Conservation (phyloP, 2,113 vertebrate species). For the Vidua chalybeata region DNA sequence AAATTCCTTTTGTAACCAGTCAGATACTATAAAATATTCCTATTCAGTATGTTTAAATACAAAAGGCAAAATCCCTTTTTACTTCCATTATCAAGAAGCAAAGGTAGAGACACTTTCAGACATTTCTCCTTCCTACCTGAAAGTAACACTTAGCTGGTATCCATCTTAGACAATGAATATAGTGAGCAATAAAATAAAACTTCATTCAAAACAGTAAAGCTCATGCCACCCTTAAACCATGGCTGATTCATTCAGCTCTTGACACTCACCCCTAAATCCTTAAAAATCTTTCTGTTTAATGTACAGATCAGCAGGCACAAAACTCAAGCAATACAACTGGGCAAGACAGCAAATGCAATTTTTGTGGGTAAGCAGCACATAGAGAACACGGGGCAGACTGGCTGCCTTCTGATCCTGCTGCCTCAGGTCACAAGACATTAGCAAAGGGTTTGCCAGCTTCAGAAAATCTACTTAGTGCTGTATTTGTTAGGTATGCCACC, state of each 20-base stretch:
- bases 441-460: not conserved
- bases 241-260: not conserved
- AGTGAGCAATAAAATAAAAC: not conserved
- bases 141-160: not conserved
- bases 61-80: not conserved
- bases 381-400: accelerated
- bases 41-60: not conserved
- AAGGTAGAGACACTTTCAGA: not conserved
- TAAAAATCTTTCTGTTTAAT: not conserved
- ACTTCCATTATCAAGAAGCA: not conserved
- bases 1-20: not conserved
- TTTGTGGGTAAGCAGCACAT: not conserved
- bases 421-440: not conserved
- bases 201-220: not conserved
- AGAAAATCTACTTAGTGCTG: not conserved
- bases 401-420: not conserved
- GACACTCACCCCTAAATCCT: not conserved
- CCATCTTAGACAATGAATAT: not conserved
- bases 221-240: not conserved
- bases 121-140: not conserved
- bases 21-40: not conserved
- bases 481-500: not conserved
- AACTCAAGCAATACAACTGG: not conserved
- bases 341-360: not conserved
- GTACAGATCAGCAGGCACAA: not conserved